Conservation (phyloP, 2,113 vertebrate species). For the Triplophysa siluroides region DNA sequence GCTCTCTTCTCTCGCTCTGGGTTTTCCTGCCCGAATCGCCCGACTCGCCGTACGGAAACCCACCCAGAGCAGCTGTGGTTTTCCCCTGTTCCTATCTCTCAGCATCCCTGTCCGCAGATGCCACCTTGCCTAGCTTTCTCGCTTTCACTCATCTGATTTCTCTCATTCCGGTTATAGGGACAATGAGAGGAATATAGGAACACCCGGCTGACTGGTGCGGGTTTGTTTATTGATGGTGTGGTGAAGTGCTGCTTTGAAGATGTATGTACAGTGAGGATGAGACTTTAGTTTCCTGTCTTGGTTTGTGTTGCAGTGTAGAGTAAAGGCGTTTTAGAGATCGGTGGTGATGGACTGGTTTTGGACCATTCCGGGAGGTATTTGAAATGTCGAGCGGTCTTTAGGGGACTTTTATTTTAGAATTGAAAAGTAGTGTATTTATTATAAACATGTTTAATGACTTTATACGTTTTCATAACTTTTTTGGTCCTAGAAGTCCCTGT, state of each 20-base stretch:
- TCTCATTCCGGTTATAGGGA: slow-evolving; percentile 41
- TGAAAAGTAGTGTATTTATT: no score
- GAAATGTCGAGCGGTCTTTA: no score
- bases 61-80: slow-evolving; percentile 26
- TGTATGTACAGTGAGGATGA: not conserved
- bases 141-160: slow-evolving; percentile 46
- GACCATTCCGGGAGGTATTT: not conserved
- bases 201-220: slow-evolving; percentile 33
- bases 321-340: not conserved
- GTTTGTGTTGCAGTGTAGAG: slow-evolving; percentile 3
- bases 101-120: slow-evolving; percentile 39
- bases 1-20: slow-evolving; percentile 68
- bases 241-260: no score
- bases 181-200: slow-evolving; percentile 57
- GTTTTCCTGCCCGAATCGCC: slow-evolving; percentile 64
- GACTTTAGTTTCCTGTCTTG: slow-evolving; percentile 28
- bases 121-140: slow-evolving; percentile 32
- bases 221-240: slow-evolving; percentile 50
- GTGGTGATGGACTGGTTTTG: not conserved
- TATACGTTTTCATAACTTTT: no score
- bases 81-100: slow-evolving; percentile 37
- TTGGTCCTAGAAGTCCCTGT: no score
- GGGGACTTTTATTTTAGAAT: no score
- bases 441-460: no score
- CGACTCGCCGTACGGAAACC: slow-evolving; percentile 66